Evolutionary conservation across 2,797 vertebrate genomes (phyloP), one percentile per base, ranked within the genome.

Genomic region (Aeoliscus strigatus): DNA sequence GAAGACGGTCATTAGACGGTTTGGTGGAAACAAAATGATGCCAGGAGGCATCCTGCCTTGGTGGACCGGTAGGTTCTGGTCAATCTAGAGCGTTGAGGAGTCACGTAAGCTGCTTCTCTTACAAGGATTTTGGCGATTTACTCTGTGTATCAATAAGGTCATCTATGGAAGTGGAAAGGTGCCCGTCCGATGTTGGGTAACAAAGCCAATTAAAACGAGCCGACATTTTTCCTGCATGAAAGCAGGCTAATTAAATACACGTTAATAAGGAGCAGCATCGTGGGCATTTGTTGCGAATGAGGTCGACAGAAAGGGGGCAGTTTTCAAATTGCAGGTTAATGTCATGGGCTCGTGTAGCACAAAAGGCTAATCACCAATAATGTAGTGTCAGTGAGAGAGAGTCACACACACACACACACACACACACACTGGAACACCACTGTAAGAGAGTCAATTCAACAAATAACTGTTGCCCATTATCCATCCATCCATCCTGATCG

Each of bases 81-180:
- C n/a, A n/a, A n/a, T n/a, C n/a, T n/a, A n/a, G n/a, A n/a, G n/a
- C n/a, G n/a, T 58, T 58, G 54, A 76, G 41, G 55, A 68, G 54
- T 47, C 23, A n/a, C 40, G 36, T 7, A 37, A 56, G 54, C 31
- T 2, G 42, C 23, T 46, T 39, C 2, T 1, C 54, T 51, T 39
- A 23, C 30, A 1, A 45, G 34, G 21, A 60, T 30, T 45, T 30
- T 40, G 34, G 48, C 58, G 28, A 35, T 46, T 68, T 58, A 39
- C 32, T 45, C 47, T 28, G 43, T 5, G 35, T 45, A 66, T 75
- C 80, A 84, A 84, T 79, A 77, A 80, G 73, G 66, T 75, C 73
- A 75, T 79, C 64, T 65, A 73, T 86, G 75, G 75, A 39, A 32
- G 28, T 9, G 39, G 38, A 82, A 79, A 81, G 72, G 69, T 80